A percentile compares a stretch with the other conserved stretches of the same genome.
phyloP scores from a whole-genome alignment of 2,113 vertebrate genomes.

The Hypocryptadius cinnamomeus region DNA sequence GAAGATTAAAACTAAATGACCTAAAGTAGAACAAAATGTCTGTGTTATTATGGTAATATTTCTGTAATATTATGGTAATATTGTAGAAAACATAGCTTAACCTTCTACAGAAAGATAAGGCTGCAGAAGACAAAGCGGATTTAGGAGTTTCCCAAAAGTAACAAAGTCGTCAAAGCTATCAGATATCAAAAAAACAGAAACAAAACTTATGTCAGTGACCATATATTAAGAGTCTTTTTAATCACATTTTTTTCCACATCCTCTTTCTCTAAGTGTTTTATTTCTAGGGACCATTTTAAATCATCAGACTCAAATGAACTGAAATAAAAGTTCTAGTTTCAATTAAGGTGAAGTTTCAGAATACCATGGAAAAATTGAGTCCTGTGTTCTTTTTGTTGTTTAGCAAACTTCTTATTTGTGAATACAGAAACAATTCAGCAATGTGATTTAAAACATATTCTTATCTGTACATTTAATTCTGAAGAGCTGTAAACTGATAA shows the following conservation, averaged over 20 bases:
- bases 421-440: not conserved
- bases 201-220: not conserved
- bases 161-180: not conserved
- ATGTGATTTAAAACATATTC: not conserved
- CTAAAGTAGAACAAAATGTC: not conserved
- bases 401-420: not conserved
- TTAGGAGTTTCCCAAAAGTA: not conserved
- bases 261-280: not conserved
- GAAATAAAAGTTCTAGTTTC: not conserved
- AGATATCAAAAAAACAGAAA: not conserved
- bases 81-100: not conserved
- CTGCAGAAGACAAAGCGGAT: not conserved
- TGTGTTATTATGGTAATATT: not conserved
- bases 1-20: not conserved
- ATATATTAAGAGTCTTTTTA: not conserved
- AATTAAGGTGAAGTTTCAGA: not conserved
- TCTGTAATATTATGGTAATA: not conserved
- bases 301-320: not conserved
- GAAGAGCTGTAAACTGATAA: not conserved
- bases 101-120: not conserved
- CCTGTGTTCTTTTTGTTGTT: not conserved
- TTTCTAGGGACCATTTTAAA: not conserved
- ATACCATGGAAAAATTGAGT: accelerated
- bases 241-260: not conserved
- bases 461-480: not conserved